Evolutionary conservation across 2,888 invertebrate species (phyloP).

Genomic region (Phytoseiulus persimilis): DNA sequence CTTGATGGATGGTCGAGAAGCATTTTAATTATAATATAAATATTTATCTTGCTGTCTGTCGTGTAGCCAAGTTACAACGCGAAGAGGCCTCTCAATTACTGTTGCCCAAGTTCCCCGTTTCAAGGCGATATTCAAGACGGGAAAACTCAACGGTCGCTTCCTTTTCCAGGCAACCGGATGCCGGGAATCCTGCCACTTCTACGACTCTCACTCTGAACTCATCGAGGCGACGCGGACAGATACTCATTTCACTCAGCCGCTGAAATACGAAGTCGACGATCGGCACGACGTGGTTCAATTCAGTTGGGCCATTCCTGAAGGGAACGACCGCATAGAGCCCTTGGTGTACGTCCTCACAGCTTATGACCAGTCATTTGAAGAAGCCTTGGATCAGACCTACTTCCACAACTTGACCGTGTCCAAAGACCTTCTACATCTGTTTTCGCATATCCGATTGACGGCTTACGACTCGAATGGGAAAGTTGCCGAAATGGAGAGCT

Average conservation of each 20-base stretch:
- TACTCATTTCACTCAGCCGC: conserved; percentile 32
- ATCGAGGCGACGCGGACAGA: conserved; percentile 26
- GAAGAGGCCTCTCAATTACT: neutral
- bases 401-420: conserved; percentile 20
- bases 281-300: neutral
- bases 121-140: neutral
- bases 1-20: neutral
- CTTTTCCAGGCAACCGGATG: neutral
- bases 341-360: conserved; percentile 12
- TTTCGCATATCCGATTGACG: neutral
- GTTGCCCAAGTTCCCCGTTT: neutral
- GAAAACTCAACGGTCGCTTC: neutral
- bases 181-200: conserved; percentile 24
- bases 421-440: neutral
- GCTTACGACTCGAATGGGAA: conserved; percentile 36
- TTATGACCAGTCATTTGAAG: neutral
- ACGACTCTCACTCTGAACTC: conserved; percentile 15
- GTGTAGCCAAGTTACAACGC: neutral
- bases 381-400: conserved; percentile 16
- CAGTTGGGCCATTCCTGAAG: conserved; percentile 8
- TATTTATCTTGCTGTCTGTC: conserved; percentile 30
- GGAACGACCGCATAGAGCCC: conserved; percentile 22
- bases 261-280: conserved; percentile 8
- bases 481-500: conserved; percentile 12
- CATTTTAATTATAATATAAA: conserved; percentile 37